A percentile compares a stretch with the other conserved stretches of the same genome.
Evolutionary conservation across 2,888 invertebrate species (phyloP).

Genomic region (Drosophila merina): DNA sequence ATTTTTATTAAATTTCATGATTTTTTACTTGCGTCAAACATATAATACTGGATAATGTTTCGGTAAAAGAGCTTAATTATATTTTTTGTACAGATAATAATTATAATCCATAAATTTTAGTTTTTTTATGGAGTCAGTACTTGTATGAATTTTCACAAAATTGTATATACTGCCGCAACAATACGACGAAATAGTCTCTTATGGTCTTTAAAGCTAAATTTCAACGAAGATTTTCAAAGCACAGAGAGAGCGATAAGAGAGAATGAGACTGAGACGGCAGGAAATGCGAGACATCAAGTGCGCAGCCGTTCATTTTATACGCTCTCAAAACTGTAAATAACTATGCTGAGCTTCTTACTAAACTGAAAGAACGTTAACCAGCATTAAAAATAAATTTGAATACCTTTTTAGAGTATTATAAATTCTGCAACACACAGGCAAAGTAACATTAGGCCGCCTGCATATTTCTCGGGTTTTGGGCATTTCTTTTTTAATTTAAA

Average conservation of each 20-base stretch:
- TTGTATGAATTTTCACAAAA: constrained; percentile 42
- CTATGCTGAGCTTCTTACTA: too few relatives aligned
- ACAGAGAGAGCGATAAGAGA: constrained; percentile 14
- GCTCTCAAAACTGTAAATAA: background rate
- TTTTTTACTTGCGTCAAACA: background rate
- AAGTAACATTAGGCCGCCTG: too few relatives aligned
- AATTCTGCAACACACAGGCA: too few relatives aligned
- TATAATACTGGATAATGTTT: background rate
- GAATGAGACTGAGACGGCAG: background rate
- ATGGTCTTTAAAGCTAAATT: constrained; percentile 56
- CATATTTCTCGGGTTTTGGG: too few relatives aligned
- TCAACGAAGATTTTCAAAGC: constrained; percentile 46
- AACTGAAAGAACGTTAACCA: too few relatives aligned
- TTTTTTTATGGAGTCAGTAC: constrained; percentile 8
- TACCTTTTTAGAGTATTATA: too few relatives aligned
- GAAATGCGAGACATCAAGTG: background rate
- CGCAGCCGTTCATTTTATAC: background rate
- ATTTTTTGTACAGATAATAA: background rate
- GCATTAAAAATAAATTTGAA: too few relatives aligned
- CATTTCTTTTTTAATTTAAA: too few relatives aligned
- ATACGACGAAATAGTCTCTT: constrained; percentile 72
- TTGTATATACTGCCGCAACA: constrained; percentile 58
- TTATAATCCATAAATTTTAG: background rate
- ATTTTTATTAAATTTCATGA: background rate
- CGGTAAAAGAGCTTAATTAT: background rate